Evolutionary conservation across 2,888 invertebrate genomes (phyloP), one percentile per base, ranked within the genome.

Genomic region (Copidosoma aretas): DNA sequence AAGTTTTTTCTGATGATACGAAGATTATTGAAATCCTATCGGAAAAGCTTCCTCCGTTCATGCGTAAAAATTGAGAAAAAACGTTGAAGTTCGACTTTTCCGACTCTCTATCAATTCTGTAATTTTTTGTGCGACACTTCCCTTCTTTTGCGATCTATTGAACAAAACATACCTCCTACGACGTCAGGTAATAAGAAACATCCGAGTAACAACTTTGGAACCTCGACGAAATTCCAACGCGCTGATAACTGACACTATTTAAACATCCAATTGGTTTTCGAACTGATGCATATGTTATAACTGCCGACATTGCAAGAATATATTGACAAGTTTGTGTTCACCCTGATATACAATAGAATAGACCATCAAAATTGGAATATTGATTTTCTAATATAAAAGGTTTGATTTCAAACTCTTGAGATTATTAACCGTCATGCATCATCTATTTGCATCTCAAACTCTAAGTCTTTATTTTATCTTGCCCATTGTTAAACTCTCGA

Each of bases 261-360:
- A 22, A 69, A 1, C 57, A 78, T 0, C 24, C 80, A 1, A 12
- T 75, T 4, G 66, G 76, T 25, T 79, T 76, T 60, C 61, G n/a
- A n/a, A n/a, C n/a, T n/a, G n/a, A n/a, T n/a, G n/a, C n/a, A n/a
- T n/a, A n/a, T n/a, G n/a, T n/a, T n/a, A n/a, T n/a, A n/a, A 75
- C 75, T 5, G 78, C 75, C 12, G 80, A 80, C 61, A 75, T 81
- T 24, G 75, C 73, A n/a, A 78, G 80, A 70, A 80, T 80, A 54
- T 62, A 39, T 62, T 10, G 46, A 0, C 54, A 54, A 54, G 32
- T 32, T 32, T 8, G 3, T 8, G 8, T 32, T 3, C 32, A 32
- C 32, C 32, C 32, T 8, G 32, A 69, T n/a, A n/a, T n/a, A n/a
- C n/a, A n/a, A n/a, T n/a, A n/a, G n/a, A n/a, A n/a, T n/a, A n/a